These are phyloP conservation scores for Macrobrachium nipponense DNA, from an alignment of 1,140 invertebrate genomes.

Conservation along the genomic window DNA sequence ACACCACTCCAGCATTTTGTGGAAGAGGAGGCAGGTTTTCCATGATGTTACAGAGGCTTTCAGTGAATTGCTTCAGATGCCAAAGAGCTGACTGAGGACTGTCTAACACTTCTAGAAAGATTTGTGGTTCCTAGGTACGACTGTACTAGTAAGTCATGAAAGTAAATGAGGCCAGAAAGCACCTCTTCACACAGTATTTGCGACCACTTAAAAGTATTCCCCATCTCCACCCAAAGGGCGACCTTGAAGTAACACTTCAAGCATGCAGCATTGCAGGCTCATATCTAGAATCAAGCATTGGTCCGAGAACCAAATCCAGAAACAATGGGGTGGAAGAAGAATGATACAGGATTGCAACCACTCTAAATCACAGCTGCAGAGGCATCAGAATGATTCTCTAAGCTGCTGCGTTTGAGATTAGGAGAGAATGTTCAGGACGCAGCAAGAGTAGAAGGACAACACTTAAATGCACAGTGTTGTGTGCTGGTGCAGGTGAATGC, in stretches of 20 bases:
- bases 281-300: slow-evolving; percentile 10
- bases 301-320: neutral
- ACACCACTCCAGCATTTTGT: too few species aligned
- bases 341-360: neutral
- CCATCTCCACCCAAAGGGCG: neutral
- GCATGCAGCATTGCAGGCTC: slow-evolving; percentile 2
- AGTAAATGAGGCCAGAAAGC: slow-evolving; percentile 22
- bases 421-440: neutral
- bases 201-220: neutral
- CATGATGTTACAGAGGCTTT: neutral
- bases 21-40: too few species aligned
- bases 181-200: neutral
- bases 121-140: slow-evolving; percentile 5
- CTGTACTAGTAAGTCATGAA: neutral
- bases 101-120: neutral
- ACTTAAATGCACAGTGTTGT: neutral
- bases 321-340: neutral
- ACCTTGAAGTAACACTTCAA: slow-evolving; percentile 8
- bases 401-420: neutral
- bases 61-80: neutral
- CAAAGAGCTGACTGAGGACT: neutral
- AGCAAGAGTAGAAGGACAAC: neutral
- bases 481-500: neutral
- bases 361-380: neutral
- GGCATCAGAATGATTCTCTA: too few species aligned